A percentile compares a stretch with the other conserved stretches of the same genome.
Conservation (phyloP, 2,888 invertebrate genomes). For the Geophilus truncorum region DNA sequence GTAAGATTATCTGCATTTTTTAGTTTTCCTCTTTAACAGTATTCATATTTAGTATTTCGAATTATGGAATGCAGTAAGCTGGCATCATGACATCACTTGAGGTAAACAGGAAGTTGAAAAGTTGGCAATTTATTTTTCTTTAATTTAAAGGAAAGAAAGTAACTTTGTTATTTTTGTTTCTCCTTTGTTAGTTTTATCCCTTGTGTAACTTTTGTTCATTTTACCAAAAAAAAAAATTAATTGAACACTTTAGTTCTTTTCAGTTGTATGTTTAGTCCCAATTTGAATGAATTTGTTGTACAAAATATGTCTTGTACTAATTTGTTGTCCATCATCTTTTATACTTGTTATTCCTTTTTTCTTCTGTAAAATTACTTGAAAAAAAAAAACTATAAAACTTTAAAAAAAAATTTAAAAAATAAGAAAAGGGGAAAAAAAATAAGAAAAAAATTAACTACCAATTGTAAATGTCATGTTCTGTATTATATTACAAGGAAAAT, state of each 20-base stretch:
- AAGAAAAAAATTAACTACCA: neutral
- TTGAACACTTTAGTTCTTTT: neutral
- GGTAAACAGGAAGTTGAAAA: neutral
- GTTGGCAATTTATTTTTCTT: neutral
- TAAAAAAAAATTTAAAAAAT: too few species aligned
- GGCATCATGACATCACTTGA: neutral
- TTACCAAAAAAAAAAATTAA: neutral
- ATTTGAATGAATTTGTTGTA: neutral
- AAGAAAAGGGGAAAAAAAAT: too few species aligned
- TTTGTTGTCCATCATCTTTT: constrained; percentile 16
- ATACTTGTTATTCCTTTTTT: constrained; percentile 7
- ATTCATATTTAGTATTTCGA: neutral
- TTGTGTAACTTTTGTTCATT: neutral
- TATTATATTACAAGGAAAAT: constrained; percentile 30
- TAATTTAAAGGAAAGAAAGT: neutral
- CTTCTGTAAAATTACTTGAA: neutral
- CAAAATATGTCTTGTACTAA: neutral
- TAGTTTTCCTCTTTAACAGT: neutral
- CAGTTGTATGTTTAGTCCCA: too few species aligned
- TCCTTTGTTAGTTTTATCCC: neutral
- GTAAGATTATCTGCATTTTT: too few species aligned
- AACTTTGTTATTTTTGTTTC: neutral
- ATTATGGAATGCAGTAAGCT: neutral
- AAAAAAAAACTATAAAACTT: neutral
- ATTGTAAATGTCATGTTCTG: constrained; percentile 33